Evolutionary conservation across 2,797 vertebrate species (phyloP).

Genomic region (Myoxocephalus aenaeus): DNA sequence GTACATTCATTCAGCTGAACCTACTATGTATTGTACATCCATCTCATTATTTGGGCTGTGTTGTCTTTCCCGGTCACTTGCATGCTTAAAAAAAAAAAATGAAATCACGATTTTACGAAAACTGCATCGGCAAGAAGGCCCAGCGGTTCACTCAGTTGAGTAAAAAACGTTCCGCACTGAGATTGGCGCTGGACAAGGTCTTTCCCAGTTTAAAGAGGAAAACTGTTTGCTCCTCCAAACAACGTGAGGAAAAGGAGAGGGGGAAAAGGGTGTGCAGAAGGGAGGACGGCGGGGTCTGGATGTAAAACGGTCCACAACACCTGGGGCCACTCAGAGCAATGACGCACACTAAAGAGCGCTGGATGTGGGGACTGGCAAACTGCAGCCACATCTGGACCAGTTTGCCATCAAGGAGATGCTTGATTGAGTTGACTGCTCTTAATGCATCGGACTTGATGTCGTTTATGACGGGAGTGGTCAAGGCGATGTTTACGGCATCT

Average conservation of each 20-base stretch:
- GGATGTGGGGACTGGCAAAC: constrained; percentile 77
- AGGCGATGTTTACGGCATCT: not conserved
- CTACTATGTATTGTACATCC: not conserved
- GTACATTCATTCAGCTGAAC: not conserved
- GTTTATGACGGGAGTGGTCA: not conserved
- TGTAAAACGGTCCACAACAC: constrained; percentile 80
- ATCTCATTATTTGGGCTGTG: not conserved
- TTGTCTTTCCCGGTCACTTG: constrained; percentile 4
- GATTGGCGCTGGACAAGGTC: constrained; percentile 16
- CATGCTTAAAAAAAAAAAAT: too few species aligned
- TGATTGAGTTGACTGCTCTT: constrained; percentile 15
- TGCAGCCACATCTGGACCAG: constrained; percentile 70
- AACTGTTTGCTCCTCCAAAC: constrained; percentile 46
- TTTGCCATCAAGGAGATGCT: constrained; percentile 32
- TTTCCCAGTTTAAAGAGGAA: constrained; percentile 20
- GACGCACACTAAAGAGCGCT: constrained; percentile 74
- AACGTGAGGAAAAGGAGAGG: constrained; percentile 6
- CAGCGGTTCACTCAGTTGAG: constrained; percentile 38
- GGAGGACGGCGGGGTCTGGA: constrained; percentile 9
- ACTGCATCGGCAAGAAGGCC: constrained; percentile 29
- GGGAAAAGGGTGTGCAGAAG: constrained; percentile 12
- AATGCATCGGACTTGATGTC: constrained; percentile 24
- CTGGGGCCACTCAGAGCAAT: constrained; percentile 83
- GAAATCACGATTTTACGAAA: constrained; percentile 3
- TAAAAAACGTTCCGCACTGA: constrained; percentile 9